Evolutionary conservation across 2,888 invertebrate species (phyloP).

Genomic region (Caenorhabditis sulstoni): DNA sequence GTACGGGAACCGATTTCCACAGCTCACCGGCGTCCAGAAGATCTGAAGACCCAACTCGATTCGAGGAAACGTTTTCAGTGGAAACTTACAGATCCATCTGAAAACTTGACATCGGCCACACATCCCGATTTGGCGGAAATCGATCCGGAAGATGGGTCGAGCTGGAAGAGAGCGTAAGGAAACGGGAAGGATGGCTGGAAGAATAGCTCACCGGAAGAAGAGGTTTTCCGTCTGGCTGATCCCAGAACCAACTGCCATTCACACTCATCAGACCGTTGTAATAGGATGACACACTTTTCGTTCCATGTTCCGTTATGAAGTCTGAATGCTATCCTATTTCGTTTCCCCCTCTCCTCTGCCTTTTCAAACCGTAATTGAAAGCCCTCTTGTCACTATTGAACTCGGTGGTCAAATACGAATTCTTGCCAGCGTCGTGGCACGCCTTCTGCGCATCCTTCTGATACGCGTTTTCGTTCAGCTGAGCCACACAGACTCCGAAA

Average conservation of each 20-base stretch:
- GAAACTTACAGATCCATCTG: slow-evolving; percentile 30
- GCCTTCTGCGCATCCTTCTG: slow-evolving; percentile 5
- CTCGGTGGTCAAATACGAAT: slow-evolving; percentile 19
- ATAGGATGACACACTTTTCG: slow-evolving; percentile 8
- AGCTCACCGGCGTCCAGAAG: slow-evolving; percentile 18
- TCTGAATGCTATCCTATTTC: not conserved
- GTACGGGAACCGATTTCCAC: slow-evolving; percentile 28
- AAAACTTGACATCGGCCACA: slow-evolving; percentile 22
- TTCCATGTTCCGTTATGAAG: slow-evolving; percentile 4
- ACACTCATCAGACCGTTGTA: slow-evolving; percentile 20
- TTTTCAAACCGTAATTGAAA: slow-evolving; percentile 13
- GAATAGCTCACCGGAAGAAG: slow-evolving; percentile 31
- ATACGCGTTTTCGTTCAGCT: slow-evolving; percentile 6
- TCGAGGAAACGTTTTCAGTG: no score
- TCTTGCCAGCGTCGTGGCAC: not conserved
- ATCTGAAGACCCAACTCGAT: slow-evolving; percentile 2
- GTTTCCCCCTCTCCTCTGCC: not conserved
- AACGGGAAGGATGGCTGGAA: no score
- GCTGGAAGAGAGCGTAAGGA: slow-evolving; percentile 4
- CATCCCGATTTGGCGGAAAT: slow-evolving; percentile 23
- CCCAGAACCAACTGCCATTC: slow-evolving; percentile 37
- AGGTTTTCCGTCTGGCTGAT: slow-evolving; percentile 15
- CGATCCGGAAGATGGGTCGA: slow-evolving; percentile 26
- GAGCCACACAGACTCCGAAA: slow-evolving; percentile 20
- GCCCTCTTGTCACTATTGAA: slow-evolving; percentile 18